These are phyloP conservation scores for Ctenopoma kingsleyae DNA, from an alignment of 2,797 vertebrate genomes.

Conservation along the genomic window DNA sequence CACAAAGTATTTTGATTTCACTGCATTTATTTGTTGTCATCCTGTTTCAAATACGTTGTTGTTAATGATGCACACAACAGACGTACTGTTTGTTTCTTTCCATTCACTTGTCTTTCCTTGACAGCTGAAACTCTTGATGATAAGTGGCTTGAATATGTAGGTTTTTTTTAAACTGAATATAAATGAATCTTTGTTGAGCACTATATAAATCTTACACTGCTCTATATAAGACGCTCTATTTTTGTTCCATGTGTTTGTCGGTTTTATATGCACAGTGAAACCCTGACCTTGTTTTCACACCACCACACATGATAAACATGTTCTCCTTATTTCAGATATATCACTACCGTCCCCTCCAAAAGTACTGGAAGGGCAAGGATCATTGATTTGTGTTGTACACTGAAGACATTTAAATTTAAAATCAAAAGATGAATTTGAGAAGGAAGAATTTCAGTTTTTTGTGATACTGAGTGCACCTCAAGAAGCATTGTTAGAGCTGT, in stretches of 20 bases:
- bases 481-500: no score
- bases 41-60: not conserved
- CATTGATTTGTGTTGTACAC: no score
- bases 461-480: no score
- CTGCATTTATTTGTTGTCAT: not conserved
- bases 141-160: not conserved
- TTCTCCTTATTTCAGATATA: no score
- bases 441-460: no score
- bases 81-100: not conserved
- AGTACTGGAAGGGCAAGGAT: no score
- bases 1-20: not conserved
- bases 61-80: not conserved
- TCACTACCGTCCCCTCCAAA: no score
- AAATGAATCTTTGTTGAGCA: slow-evolving; percentile 11
- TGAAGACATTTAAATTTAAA: no score
- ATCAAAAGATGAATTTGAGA: no score
- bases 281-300: not conserved
- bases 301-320: no score
- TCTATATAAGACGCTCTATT: slow-evolving; percentile 4
- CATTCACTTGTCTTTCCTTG: slow-evolving; percentile 11
- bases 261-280: not conserved
- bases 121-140: slow-evolving; percentile 10
- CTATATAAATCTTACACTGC: not conserved
- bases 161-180: slow-evolving; percentile 15
- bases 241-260: not conserved